phyloP scores from a whole-genome alignment of 2,113 vertebrate genomes.

The Trematomus loennbergii region DNA sequence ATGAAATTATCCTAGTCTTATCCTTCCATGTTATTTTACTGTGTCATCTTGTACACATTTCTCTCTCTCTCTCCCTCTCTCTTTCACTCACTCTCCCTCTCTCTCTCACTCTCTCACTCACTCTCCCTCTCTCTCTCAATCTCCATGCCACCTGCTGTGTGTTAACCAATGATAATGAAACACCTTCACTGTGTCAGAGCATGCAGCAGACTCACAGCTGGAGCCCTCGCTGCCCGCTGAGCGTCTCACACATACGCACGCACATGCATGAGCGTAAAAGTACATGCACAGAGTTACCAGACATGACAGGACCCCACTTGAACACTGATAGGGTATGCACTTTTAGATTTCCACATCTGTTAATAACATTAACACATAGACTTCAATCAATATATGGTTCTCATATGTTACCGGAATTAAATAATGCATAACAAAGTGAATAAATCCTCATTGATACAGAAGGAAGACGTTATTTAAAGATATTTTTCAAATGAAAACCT shows the following conservation, averaged over 20 bases:
- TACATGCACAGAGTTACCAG: constrained; percentile 2
- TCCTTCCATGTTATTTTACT: constrained; percentile 18
- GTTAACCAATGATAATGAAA: constrained; percentile 80
- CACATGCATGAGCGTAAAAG: background rate
- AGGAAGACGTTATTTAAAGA: background rate
- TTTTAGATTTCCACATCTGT: background rate
- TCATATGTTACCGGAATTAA: background rate
- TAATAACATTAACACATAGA: background rate
- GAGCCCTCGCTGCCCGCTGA: constrained; percentile 42
- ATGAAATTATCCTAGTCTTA: constrained; percentile 15
- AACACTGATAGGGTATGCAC: background rate
- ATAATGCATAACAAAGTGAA: background rate
- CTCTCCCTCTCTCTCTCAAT: constrained; percentile 7
- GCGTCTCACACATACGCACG: constrained; percentile 13
- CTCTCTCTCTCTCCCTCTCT: constrained; percentile 21
- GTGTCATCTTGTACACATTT: constrained; percentile 29
- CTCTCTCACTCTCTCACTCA: too few species aligned
- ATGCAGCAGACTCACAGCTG: constrained; percentile 56
- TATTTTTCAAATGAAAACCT: background rate
- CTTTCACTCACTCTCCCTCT: background rate
- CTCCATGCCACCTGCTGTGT: constrained; percentile 52
- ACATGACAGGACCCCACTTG: background rate
- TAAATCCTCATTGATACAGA: background rate
- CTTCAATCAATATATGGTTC: background rate
- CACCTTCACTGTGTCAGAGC: constrained; percentile 66